Evolutionary conservation across 2,888 invertebrate genomes (phyloP), one percentile per base, ranked within the genome.

Genomic region (Drosophila diplacantha): DNA sequence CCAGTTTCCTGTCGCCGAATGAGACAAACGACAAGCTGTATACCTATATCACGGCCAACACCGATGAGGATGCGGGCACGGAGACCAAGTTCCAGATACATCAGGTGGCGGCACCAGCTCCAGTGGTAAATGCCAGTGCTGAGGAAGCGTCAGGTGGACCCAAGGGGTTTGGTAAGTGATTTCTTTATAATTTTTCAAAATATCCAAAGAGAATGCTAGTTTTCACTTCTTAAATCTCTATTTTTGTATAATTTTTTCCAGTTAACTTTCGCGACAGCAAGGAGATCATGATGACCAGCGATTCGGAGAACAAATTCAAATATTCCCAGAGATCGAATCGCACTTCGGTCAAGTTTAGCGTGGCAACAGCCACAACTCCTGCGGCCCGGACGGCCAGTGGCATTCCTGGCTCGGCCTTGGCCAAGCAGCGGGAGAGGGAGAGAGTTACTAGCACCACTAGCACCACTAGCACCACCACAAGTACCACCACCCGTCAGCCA

Each of bases 261-360:
- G 91, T 88, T 6, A 91, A 91, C 74, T 89, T 87, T 51, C 91
- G 91, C 41, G 88, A 88, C 61, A 91, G 91, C 81, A 90, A 91
- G 68, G 92, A 92, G 74, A 88, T 92, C 3, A 90, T 92, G 65
- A 89, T 91, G 84, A 92, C 91, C 14, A 91, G 91, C 65, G 91
- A 92, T 76, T 88, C 88, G 37, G 88, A 89, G 71, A 86, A 83
- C n/a, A 86, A 88, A 69, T 85, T 88, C 60, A 88, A 88, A 77
- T 84, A 86, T 65, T 85, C 88, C 1, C 74, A 81, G 12, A 71
- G 74, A 1, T 71, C 75, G 31, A 85, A 85, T 74, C 79, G 83
- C 50, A 83, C 85, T 8, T 64, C 68, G 20, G 80, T 69, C 29
- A 73, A 73, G 12, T 75, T 72, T 12, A 72, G 68, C 37, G 35